A percentile compares a stretch with the other conserved stretches of the same genome.
Conservation (phyloP, 2,113 vertebrate species). For the Prunella fulvescens region DNA sequence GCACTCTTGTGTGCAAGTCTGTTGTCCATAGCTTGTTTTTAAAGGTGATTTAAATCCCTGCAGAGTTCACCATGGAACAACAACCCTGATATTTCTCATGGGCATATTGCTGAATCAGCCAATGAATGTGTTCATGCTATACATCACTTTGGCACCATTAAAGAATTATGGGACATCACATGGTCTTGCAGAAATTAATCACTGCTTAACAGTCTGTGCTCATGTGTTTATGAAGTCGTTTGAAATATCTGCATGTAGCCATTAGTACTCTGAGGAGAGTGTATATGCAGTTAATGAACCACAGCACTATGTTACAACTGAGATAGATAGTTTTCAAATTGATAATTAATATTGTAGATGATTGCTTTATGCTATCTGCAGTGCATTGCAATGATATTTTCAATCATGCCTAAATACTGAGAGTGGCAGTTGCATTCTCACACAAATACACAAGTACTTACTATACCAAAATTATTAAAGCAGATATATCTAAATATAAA, state of each 20-base stretch:
- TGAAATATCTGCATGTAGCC: slow-evolving; percentile 61
- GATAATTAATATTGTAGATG: slow-evolving; percentile 63
- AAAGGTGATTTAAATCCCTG: slow-evolving; percentile 69
- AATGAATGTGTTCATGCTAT: slow-evolving; percentile 29
- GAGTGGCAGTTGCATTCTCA: not conserved
- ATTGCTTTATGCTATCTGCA: not conserved
- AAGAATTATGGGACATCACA: slow-evolving; percentile 62
- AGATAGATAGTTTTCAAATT: slow-evolving; percentile 42
- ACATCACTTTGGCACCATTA: slow-evolving; percentile 70
- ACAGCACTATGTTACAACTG: slow-evolving; percentile 13
- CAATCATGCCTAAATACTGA: not conserved
- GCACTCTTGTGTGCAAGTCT: not conserved
- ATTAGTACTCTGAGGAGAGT: slow-evolving; percentile 20
- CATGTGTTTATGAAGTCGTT: slow-evolving; percentile 70
- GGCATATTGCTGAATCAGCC: slow-evolving; percentile 68
- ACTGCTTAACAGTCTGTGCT: slow-evolving; percentile 69
- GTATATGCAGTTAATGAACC: slow-evolving; percentile 65
- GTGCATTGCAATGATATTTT: not conserved
- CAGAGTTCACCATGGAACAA: slow-evolving; percentile 22
- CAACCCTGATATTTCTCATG: slow-evolving; percentile 2
- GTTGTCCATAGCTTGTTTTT: slow-evolving; percentile 17
- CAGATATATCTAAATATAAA: not conserved
- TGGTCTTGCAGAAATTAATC: slow-evolving; percentile 73
- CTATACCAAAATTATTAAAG: not conserved
- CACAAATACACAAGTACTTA: not conserved